phyloP scores from a whole-genome alignment of 2,888 invertebrate genomes.

The Drosophila borealis region DNA sequence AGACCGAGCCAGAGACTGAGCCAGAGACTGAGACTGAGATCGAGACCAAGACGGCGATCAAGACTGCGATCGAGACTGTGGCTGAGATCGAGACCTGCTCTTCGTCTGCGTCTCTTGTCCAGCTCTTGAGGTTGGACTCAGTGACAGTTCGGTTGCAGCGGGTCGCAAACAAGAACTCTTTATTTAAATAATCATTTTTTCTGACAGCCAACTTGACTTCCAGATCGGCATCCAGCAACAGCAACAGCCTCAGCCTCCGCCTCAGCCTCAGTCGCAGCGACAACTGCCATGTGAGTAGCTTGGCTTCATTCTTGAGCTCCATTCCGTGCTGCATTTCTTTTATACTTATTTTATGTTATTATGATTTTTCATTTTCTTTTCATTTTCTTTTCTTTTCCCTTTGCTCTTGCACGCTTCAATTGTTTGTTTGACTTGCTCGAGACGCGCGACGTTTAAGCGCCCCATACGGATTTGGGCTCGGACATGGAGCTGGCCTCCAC shows the following conservation, averaged over 20 bases:
- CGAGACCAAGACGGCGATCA: slow-evolving; percentile 11
- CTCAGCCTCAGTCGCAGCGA: slow-evolving; percentile 8
- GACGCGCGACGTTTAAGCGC: slow-evolving; percentile 61
- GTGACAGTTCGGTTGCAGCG: slow-evolving; percentile 80
- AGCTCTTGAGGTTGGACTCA: slow-evolving; percentile 46
- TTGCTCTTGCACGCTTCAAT: slow-evolving; percentile 68
- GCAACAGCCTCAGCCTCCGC: slow-evolving; percentile 17
- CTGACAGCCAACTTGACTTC: slow-evolving; percentile 85
- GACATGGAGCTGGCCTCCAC: slow-evolving; percentile 20
- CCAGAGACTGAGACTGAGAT: slow-evolving; percentile 11
- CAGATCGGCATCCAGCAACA: slow-evolving; percentile 80
- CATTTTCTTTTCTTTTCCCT: slow-evolving; percentile 36
- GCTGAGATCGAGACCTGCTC: slow-evolving; percentile 5
- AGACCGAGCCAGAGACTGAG: slow-evolving; percentile 42
- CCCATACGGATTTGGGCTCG: slow-evolving; percentile 23
- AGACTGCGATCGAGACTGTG: slow-evolving; percentile 4
- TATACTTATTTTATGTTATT: slow-evolving; percentile 44
- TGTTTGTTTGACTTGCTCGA: slow-evolving; percentile 76
- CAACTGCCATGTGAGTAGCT: slow-evolving; percentile 49
- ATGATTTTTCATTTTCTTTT: slow-evolving; percentile 53
- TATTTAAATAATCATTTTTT: slow-evolving; percentile 84
- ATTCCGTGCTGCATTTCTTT: slow-evolving; percentile 55
- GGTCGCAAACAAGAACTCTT: slow-evolving; percentile 75
- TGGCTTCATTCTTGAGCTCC: slow-evolving; percentile 45
- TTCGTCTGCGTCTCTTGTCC: background rate